Evolutionary conservation across 1,140 invertebrate species (phyloP).

Genomic region (Habropoda laboriosa): DNA sequence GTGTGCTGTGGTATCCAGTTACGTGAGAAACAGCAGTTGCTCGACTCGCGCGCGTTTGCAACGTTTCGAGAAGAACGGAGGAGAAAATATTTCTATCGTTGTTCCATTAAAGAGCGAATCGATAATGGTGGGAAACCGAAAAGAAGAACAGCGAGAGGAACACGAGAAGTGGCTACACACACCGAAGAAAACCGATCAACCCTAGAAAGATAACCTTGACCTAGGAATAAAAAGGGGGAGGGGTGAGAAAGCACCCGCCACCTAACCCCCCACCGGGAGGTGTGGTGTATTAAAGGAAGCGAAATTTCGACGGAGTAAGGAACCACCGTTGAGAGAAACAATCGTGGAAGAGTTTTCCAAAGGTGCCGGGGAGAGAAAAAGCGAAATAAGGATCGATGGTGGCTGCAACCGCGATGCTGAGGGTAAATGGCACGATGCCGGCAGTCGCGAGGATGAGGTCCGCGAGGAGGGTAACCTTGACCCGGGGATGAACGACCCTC

Average conservation of each 20-base stretch:
- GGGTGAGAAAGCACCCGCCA: no score
- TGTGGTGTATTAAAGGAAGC: not conserved
- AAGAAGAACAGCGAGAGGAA: no score
- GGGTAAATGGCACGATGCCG: conserved; percentile 63
- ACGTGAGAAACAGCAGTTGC: not conserved
- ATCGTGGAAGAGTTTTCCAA: conserved; percentile 13
- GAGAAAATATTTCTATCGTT: no score
- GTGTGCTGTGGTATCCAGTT: not conserved
- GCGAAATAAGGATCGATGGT: conserved; percentile 47
- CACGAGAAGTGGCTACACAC: not conserved
- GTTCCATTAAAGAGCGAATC: not conserved
- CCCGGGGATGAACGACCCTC: conserved; percentile 80
- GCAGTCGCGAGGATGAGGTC: conserved; percentile 55
- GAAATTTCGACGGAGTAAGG: conserved; percentile 34
- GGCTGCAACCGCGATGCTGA: conserved; percentile 42
- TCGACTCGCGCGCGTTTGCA: not conserved
- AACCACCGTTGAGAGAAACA: conserved; percentile 27
- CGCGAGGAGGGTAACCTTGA: conserved; percentile 78
- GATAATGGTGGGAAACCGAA: not conserved
- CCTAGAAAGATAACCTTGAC: conserved; percentile 28
- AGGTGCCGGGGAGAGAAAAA: conserved; percentile 23
- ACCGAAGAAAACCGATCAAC: not conserved
- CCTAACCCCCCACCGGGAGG: no score
- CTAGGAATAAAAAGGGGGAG: not conserved
- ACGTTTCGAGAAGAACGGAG: not conserved